Percentiles rank a stretch among this genome's conserved stretches.
These are phyloP conservation scores for Betta splendens DNA, from an alignment of 2,797 vertebrate genomes.

Conservation along the genomic window DNA sequence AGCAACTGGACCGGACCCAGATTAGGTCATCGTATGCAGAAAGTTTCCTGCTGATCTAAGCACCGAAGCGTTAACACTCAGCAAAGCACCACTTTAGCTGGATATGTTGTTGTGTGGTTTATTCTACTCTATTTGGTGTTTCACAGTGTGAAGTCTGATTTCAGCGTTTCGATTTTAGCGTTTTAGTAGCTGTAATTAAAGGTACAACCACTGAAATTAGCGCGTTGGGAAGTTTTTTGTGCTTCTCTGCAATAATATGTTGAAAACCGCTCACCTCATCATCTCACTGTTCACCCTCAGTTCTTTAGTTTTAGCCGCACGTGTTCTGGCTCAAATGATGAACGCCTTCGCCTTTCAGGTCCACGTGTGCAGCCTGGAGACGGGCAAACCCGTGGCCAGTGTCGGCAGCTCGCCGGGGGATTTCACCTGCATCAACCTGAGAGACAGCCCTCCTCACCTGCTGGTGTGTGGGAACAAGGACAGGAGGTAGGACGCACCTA, in stretches of 20 bases:
- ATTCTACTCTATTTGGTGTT: not conserved
- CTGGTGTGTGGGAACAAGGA: constrained; percentile 95
- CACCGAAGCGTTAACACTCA: constrained; percentile 22
- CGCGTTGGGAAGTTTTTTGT: too few species aligned
- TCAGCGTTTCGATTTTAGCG: too few species aligned
- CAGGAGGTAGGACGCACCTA: constrained; percentile 81
- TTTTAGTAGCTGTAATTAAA: too few species aligned
- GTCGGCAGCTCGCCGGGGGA: constrained; percentile 89
- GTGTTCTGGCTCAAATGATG: too few species aligned
- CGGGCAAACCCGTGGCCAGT: constrained; percentile 80
- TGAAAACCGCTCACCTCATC: too few species aligned
- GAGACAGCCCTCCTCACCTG: constrained; percentile 85
- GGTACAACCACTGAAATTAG: too few species aligned
- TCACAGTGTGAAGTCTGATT: not conserved
- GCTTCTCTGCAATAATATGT: too few species aligned
- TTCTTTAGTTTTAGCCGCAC: too few species aligned
- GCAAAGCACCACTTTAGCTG: constrained; percentile 1
- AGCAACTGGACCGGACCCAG: constrained; percentile 68
- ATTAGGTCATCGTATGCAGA: constrained; percentile 71
- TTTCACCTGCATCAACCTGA: constrained; percentile 92
- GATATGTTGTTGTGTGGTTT: not conserved
- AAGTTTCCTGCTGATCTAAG: constrained; percentile 43
- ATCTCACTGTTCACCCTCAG: too few species aligned
- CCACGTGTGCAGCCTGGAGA: constrained; percentile 91
- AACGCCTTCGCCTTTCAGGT: constrained; percentile 76